A percentile compares a stretch with the other conserved stretches of the same genome.
Evolutionary conservation across 2,888 invertebrate species (phyloP).

Genomic region (Ligdia adustata): DNA sequence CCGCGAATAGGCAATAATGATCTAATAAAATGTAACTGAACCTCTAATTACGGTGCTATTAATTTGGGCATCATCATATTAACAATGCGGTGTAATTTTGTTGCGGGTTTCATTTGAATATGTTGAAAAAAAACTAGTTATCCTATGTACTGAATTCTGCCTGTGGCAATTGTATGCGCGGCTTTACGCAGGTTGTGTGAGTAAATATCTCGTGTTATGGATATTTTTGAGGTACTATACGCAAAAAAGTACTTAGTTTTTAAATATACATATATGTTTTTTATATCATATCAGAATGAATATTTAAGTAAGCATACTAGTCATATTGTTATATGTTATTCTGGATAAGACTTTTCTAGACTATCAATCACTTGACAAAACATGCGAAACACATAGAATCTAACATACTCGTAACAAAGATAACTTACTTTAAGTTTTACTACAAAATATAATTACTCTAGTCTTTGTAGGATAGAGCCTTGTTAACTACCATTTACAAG

Average conservation of each 20-base stretch:
- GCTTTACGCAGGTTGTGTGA: background rate
- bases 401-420: no score
- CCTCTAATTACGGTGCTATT: slow-evolving; percentile 58
- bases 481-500: slow-evolving; percentile 38
- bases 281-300: no score
- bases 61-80: slow-evolving; percentile 55
- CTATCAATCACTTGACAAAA: no score
- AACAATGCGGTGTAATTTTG: slow-evolving; percentile 48
- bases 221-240: no score
- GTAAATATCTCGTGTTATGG: background rate
- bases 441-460: no score
- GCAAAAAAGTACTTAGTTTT: background rate
- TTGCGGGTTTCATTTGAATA: slow-evolving; percentile 48
- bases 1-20: slow-evolving; percentile 47
- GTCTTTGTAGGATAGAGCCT: no score
- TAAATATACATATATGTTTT: no score
- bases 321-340: no score
- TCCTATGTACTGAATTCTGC: slow-evolving; percentile 2
- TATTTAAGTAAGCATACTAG: no score
- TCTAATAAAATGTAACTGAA: slow-evolving; percentile 53
- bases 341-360: no score
- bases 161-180: background rate
- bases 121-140: slow-evolving; percentile 41
- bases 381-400: no score
- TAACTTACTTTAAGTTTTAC: no score